Evolutionary conservation across 1,140 invertebrate species (phyloP), one percentile per base, ranked within the genome.

Genomic region (Nylanderia fulva): DNA sequence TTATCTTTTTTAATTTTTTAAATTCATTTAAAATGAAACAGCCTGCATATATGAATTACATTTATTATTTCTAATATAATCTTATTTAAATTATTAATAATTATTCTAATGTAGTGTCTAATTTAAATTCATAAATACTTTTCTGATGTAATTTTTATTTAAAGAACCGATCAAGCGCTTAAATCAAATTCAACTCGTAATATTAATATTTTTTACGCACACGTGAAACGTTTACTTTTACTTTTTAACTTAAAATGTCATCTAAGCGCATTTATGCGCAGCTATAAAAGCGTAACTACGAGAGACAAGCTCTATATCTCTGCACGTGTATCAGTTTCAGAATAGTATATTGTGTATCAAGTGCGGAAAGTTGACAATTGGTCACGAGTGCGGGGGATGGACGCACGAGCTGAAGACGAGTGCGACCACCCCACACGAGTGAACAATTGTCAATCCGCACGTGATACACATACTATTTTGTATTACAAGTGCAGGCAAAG

Each of bases 41-140:
- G n/a, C n/a, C n/a, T n/a, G n/a, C n/a, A n/a, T n/a, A 56, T 56
- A 6, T 58, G 0, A 11, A 33, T 74, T 13, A 74, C 13, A 48
- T 48, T 74, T 58, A 74, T 74, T 33, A 74, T 74, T 58, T 4
- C 5, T 58, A 21, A 74, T 74, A 8, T 24, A 74, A 72, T 74
- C 33, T 33, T 72, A n/a, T 11, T 24, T 72, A 56, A 56, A 56
- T 45, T 45, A 45, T 45, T 45, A 45, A 45, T 74, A 36, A 74
- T 74, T 33, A 74, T 74, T 56, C n/a, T 39, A n/a, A 74, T 56
- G 7, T 24, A 74, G 54, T n/a, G n/a, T 56, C 29, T 29, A 24
- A 18, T 9, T 24, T 72, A 54, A 56, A 72, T 74, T 58, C 24
- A 58, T 21, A 74, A 48, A 58, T 58, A 74, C 58, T 33, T 58